Evolutionary conservation across 2,888 invertebrate species (phyloP), one percentile per base, ranked within the genome.

Genomic region (Xylocampa areola): DNA sequence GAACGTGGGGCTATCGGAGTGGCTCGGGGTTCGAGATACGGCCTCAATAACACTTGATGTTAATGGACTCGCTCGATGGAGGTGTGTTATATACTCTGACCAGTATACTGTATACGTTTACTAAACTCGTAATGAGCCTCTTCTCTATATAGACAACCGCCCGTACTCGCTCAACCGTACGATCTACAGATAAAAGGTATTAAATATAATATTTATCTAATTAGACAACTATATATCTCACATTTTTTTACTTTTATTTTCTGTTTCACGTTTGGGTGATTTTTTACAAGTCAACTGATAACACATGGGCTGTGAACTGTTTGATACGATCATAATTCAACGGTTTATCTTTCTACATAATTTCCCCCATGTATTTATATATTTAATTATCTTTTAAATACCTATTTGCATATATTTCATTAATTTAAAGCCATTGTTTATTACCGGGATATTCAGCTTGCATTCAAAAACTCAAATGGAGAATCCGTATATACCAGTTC

Each of bases 1-100:
- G 90, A 91, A 91, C 86, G 81, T 80, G 83, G 85, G 87, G 91
- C 87, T 87, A 90, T 92, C 88, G 79, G 80, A 84, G 82, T 82
- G 82, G 82, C 80, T 80, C 77, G 82, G 85, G 86, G 88, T 72
- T 81, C 82, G 82, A 86, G 88, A 90, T 89, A 89, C 78, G 82
- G 84, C 87, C 83, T 79, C 84, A 85, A 91, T 92, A 91, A 91
- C 84, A 85, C 86, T 80, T 84, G 82, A 85, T 87, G 86, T 89
- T 93, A 93, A 93, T 92, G 92, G 90, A 84, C 81, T 76, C 55
- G 76, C 71, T 66, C 78, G 80, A 78, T 77, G 79, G 79, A 82
- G 79, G 80, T 83, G 81, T 81, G 73, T 70, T 77, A 63, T 75
- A 62, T 78, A 77, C 73, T 64, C 44, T 10, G 33, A 36, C 54